Percentiles rank a stretch among this genome's conserved stretches.
Conservation (phyloP, 2,797 vertebrate species). For the Manis javanica region DNA sequence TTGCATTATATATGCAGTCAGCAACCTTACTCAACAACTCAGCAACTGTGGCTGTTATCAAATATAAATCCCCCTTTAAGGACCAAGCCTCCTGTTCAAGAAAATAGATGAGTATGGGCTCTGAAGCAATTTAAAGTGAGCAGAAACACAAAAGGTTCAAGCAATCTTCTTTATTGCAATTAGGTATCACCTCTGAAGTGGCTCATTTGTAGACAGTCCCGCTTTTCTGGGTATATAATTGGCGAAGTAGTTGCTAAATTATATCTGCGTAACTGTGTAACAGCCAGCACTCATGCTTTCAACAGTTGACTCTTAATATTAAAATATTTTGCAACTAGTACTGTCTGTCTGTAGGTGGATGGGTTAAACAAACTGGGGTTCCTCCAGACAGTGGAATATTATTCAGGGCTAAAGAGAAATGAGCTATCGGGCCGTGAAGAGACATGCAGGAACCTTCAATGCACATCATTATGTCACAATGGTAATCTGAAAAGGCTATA, state of each 20-base stretch:
- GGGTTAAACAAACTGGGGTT: neutral
- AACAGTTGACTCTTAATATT: neutral
- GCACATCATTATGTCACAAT: neutral
- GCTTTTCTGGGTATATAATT: neutral
- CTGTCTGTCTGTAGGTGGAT: rapidly evolving
- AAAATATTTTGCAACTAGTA: neutral
- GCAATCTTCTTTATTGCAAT: neutral
- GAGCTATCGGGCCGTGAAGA: neutral
- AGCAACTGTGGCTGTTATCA: neutral
- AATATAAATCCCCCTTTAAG: neutral
- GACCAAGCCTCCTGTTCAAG: neutral
- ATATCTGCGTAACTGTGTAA: neutral
- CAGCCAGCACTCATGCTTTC: rapidly evolving
- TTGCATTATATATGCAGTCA: neutral
- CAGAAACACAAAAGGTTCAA: neutral
- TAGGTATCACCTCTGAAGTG: too few relatives aligned
- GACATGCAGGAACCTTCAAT: neutral
- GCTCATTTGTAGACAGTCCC: neutral
- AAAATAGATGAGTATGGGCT: neutral
- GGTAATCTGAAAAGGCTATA: too few relatives aligned
- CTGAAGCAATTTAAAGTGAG: neutral
- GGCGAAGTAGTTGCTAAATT: neutral
- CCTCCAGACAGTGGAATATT: too few relatives aligned
- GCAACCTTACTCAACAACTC: rapidly evolving
- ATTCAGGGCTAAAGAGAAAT: neutral